Percentiles rank a stretch among this genome's conserved stretches.
phyloP scores from a whole-genome alignment of 2,888 invertebrate genomes.

The Hypomecis atomaria region DNA sequence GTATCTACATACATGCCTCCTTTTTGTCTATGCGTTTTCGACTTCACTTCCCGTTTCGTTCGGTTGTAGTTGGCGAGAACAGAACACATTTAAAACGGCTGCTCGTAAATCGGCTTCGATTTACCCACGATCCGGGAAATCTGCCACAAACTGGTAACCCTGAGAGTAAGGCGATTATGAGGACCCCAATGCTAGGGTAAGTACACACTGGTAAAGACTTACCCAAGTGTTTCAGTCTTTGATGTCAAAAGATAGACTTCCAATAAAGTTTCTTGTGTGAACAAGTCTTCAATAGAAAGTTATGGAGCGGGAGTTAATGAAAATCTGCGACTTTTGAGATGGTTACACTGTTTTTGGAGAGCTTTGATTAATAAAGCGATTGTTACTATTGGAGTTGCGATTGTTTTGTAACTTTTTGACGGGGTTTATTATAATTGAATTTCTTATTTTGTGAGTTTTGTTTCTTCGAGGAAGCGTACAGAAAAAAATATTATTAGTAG shows the following conservation, averaged over 20 bases:
- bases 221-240: constrained; percentile 12
- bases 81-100: too few relatives aligned
- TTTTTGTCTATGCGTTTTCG: too few relatives aligned
- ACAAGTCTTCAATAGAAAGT: constrained; percentile 13
- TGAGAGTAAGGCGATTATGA: constrained; percentile 27
- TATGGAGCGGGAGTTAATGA: constrained; percentile 14
- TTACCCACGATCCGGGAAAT: too few relatives aligned
- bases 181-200: constrained; percentile 8
- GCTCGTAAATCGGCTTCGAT: too few relatives aligned
- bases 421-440: not conserved
- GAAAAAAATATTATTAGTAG: not conserved
- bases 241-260: constrained; percentile 24
- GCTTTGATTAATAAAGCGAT: constrained; percentile 1
- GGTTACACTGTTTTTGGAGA: constrained; percentile 15
- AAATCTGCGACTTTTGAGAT: constrained; percentile 13
- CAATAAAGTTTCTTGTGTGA: constrained; percentile 22
- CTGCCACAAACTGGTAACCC: too few relatives aligned
- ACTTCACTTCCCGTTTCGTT: too few relatives aligned
- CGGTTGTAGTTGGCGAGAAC: too few relatives aligned
- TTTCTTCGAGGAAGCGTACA: not conserved
- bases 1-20: too few relatives aligned
- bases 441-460: not conserved
- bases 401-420: not conserved
- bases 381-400: constrained; percentile 1
- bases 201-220: constrained; percentile 18